Evolutionary conservation across 2,113 vertebrate genomes (phyloP).

Genomic region (Erinaceus europaeus): DNA sequence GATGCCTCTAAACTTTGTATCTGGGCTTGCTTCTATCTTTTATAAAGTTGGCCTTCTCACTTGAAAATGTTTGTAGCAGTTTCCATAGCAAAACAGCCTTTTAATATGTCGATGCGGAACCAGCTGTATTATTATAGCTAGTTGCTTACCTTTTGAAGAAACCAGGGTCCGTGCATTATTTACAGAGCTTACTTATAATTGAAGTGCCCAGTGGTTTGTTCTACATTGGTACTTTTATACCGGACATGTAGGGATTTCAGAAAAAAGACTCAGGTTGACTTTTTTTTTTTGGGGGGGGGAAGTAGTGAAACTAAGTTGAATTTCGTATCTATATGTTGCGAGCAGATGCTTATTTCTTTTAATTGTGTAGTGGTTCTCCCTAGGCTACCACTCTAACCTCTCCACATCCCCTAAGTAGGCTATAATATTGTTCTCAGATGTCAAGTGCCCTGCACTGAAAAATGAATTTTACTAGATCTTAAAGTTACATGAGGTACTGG

Average conservation of each 20-base stretch:
- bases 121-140: background rate
- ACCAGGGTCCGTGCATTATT: background rate
- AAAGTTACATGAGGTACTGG: background rate
- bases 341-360: background rate
- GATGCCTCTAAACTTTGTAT: conserved; percentile 47
- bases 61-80: background rate
- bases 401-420: background rate
- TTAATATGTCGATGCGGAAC: background rate
- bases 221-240: background rate
- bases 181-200: background rate
- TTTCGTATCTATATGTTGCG: background rate
- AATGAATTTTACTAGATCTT: background rate
- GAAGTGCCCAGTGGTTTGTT: background rate
- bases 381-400: background rate
- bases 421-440: conserved; percentile 21
- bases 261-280: background rate
- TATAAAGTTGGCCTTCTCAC: background rate
- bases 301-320: conserved; percentile 6
- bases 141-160: conserved; percentile 23
- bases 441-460: background rate
- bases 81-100: background rate
- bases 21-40: background rate
- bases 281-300: too few species aligned
- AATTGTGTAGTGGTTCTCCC: background rate
- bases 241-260: background rate